A percentile compares a stretch with the other conserved stretches of the same genome.
Evolutionary conservation across 37 sponge, comb jelly and placozoan genomes (phyloP).

Genomic region (Mnemiopsis leidyi): DNA sequence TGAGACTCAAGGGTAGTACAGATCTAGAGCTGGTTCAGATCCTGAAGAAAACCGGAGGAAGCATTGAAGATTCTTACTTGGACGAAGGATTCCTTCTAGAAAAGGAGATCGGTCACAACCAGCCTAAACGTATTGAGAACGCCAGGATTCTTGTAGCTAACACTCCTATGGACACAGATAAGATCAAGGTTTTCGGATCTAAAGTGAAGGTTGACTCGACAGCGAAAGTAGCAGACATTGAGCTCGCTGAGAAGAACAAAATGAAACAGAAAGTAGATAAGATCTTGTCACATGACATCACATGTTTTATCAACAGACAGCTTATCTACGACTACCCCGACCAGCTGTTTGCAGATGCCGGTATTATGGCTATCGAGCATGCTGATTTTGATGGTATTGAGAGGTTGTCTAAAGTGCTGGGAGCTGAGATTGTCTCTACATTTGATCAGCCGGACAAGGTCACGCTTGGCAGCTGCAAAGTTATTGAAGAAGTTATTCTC

Average conservation of each 20-base stretch:
- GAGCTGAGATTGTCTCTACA: slow-evolving; percentile 98
- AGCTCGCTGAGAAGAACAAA: slow-evolving; percentile 95
- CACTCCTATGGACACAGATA: slow-evolving; percentile 99
- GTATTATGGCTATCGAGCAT: slow-evolving; percentile 99
- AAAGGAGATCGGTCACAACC: slow-evolving; percentile 95
- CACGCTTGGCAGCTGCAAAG: slow-evolving; percentile 86
- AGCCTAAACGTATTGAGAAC: slow-evolving; percentile 94
- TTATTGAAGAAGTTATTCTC: slow-evolving; percentile 97
- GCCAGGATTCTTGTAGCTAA: slow-evolving; percentile 94
- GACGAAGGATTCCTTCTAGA: slow-evolving; percentile 99
- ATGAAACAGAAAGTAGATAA: slow-evolving; percentile 96
- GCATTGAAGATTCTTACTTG: slow-evolving; percentile 86
- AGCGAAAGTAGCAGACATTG: slow-evolving; percentile 89
- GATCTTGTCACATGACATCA: slow-evolving; percentile 93
- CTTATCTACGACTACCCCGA: slow-evolving; percentile 99
- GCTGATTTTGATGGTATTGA: slow-evolving; percentile 99
- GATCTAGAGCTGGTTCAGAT: slow-evolving; percentile 89
- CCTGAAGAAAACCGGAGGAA: slow-evolving; percentile 94
- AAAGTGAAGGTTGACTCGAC: slow-evolving; percentile 92
- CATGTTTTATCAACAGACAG: slow-evolving; percentile 97
- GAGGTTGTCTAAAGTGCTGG: slow-evolving; percentile 84
- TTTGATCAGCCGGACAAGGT: slow-evolving; percentile 93
- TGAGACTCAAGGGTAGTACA: slow-evolving; percentile 77
- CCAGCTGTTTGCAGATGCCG: slow-evolving; percentile 98
- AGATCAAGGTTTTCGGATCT: slow-evolving; percentile 92